Evolutionary conservation across 1,140 invertebrate genomes (phyloP), one percentile per base, ranked within the genome.

Genomic region (Drosophila pectinifera): DNA sequence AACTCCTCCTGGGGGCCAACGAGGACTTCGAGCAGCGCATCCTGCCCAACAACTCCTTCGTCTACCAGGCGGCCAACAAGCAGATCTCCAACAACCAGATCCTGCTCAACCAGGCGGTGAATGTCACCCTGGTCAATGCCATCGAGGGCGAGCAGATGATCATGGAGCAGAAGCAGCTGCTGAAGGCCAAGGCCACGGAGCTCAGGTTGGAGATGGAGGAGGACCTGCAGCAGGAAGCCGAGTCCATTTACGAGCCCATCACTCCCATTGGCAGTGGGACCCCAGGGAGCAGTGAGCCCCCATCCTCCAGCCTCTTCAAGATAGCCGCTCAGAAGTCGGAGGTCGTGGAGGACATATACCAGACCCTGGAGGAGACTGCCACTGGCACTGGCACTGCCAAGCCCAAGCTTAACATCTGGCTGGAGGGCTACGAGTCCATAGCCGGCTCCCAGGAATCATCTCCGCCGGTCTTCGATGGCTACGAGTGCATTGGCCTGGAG

Each of bases 381-480:
- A n/a, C 36, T 3, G n/a, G 28, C 39, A 74, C 67, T 3, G 31
- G 28, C 18, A 16, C 38, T 5, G 16, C 41, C 46, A 39, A 62
- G 28, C 16, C 14, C 8, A 84, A 70, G 42, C 42, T 68, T 13
- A 72, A 39, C 13, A 70, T 51, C 34, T 89, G 85, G 76, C 46
- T 78, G 55, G 86, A 91, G 59, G 92, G 85, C 24, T 92, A 92
- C 31, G 91, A 92, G 46, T 90, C 88, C 28, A 90, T 92, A 16
- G 80, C 79, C 3, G 90, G 89, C 8, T 91, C 88, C 16, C 49
- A 78, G 13, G 80, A 90, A 41, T 65, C 62, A 0, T 34, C 42
- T 0, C 4, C 45, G 1, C 39, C 38, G 2, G 14, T 18, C 1
- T 75, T 70, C 38, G 85, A 92, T 67, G 85, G 80, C 18, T 92